Conservation (phyloP, 2,113 vertebrate genomes). For the Atlantisia rogersi region DNA sequence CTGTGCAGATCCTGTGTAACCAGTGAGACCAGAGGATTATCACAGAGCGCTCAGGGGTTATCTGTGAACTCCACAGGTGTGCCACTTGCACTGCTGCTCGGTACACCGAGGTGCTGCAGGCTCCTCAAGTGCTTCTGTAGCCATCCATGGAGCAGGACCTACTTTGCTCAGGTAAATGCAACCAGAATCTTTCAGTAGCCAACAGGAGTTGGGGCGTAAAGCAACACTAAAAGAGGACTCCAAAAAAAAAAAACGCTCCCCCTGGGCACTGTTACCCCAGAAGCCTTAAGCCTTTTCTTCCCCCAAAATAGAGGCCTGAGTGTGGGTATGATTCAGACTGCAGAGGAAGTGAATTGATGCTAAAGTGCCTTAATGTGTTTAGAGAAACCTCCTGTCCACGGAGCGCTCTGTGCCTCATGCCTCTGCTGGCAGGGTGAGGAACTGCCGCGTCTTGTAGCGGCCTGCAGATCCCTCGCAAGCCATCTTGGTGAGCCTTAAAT, state of each 20-base stretch:
- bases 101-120: neutral
- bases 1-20: neutral
- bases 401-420: neutral
- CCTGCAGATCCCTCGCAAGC: neutral
- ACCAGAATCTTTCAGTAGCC: neutral
- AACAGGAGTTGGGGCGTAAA: neutral
- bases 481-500: neutral
- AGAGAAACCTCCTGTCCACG: neutral
- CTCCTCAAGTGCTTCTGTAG: neutral
- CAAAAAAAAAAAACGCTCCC: neutral
- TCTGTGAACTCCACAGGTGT: neutral
- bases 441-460: neutral
- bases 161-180: neutral
- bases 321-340: neutral
- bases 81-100: neutral
- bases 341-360: neutral
- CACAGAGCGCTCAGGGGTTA: neutral
- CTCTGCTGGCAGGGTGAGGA: neutral
- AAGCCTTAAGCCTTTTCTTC: conserved; percentile 42
- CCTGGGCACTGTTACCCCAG: neutral
- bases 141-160: neutral
- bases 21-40: neutral
- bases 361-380: conserved; percentile 58
- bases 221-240: neutral
- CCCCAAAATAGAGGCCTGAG: neutral